Percentiles rank a stretch among this genome's conserved stretches.
phyloP scores from a whole-genome alignment of 2,113 vertebrate species.

The Numenius arquata region DNA sequence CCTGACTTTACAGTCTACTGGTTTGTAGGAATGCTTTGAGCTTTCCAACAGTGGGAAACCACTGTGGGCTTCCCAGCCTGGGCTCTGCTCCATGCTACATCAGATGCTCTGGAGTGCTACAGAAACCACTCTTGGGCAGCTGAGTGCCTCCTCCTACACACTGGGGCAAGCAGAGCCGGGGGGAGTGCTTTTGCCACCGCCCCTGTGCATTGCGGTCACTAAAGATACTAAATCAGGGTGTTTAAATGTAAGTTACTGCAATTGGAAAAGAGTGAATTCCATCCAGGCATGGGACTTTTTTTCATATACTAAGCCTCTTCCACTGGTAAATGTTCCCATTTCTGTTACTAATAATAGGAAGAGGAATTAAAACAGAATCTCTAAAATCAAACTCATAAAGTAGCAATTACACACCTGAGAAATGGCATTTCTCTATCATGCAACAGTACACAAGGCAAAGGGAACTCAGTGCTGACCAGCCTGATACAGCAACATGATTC shows the following conservation, averaged over 20 bases:
- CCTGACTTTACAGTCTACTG: background rate
- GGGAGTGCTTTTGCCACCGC: background rate
- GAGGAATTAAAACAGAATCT: background rate
- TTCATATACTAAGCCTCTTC: background rate
- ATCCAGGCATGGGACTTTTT: background rate
- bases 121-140: background rate
- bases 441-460: background rate
- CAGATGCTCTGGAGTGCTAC: background rate
- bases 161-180: background rate
- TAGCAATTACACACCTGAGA: background rate
- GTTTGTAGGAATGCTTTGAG: background rate
- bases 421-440: background rate
- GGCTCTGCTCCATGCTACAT: fast-evolving
- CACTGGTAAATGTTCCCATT: background rate
- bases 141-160: background rate
- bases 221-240: background rate
- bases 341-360: background rate
- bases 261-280: background rate
- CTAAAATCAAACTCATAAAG: background rate
- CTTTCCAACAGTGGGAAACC: background rate
- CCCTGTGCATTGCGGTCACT: fast-evolving
- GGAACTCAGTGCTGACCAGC: background rate
- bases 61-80: background rate
- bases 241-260: background rate
- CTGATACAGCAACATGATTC: fast-evolving